Conservation (phyloP, 2,113 vertebrate genomes). For the Nothoprocta pentlandii region DNA sequence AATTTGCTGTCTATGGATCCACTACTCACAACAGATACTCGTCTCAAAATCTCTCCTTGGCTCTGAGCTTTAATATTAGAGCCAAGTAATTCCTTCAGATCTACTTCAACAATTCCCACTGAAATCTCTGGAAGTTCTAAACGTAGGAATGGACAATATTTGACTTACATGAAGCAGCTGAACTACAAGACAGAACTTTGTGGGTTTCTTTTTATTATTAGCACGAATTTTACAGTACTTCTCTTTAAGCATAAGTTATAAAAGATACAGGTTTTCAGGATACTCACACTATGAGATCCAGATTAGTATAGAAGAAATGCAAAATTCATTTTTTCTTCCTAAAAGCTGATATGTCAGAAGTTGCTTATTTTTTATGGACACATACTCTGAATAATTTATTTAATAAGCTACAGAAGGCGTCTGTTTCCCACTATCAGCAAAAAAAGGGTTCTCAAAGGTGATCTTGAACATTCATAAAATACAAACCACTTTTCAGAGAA, state of each 20-base stretch:
- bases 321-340: not conserved
- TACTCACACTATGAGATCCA: not conserved
- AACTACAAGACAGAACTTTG: not conserved
- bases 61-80: not conserved
- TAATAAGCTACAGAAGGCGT: not conserved
- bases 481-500: not conserved
- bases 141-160: not conserved
- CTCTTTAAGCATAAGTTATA: not conserved
- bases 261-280: not conserved
- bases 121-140: not conserved
- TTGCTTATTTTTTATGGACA: not conserved
- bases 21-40: not conserved
- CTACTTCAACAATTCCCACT: not conserved
- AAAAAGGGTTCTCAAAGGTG: not conserved
- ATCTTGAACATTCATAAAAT: not conserved
- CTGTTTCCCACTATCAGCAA: not conserved
- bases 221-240: not conserved
- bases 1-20: not conserved
- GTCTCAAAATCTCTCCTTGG: conserved; percentile 4
- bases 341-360: not conserved
- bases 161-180: not conserved
- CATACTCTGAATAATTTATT: not conserved
- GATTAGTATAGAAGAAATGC: not conserved
- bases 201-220: not conserved
- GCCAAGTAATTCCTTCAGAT: conserved; percentile 21